phyloP scores from a whole-genome alignment of 37 sponge, comb jelly and placozoan genomes.

The Bolinopsis microptera region DNA sequence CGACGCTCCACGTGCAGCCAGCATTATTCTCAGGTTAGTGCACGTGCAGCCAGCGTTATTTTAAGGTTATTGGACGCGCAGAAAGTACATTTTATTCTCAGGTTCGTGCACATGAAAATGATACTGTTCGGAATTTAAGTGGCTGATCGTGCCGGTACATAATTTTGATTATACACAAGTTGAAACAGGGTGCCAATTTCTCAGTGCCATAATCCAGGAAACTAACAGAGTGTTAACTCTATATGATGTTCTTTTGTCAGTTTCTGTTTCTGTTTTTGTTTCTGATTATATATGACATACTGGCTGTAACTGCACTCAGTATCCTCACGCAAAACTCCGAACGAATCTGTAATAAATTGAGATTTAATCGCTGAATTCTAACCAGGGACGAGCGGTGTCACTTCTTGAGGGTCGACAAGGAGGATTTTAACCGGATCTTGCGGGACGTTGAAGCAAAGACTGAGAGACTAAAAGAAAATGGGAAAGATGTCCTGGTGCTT shows the following conservation, averaged over 20 bases:
- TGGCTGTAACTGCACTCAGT: slow-evolving; percentile 46
- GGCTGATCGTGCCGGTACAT: too few relatives aligned
- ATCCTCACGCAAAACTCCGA: neutral
- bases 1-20: slow-evolving; percentile 67
- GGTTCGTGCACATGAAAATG: too few relatives aligned
- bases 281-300: neutral
- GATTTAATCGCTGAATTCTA: neutral
- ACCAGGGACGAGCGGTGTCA: slow-evolving; percentile 70
- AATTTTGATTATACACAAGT: too few relatives aligned
- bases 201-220: too few relatives aligned
- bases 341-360: neutral
- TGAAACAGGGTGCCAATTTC: too few relatives aligned
- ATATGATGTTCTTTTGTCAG: too few relatives aligned
- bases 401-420: slow-evolving; percentile 76
- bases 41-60: neutral
- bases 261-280: too few relatives aligned
- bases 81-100: too few relatives aligned
- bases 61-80: too few relatives aligned
- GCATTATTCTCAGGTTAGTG: slow-evolving; percentile 33
- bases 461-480: slow-evolving; percentile 73
- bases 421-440: slow-evolving; percentile 81
- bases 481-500: slow-evolving; percentile 79
- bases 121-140: too few relatives aligned
- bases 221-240: too few relatives aligned
- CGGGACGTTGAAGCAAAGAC: slow-evolving; percentile 80